These are phyloP conservation scores for Atta colombica DNA, from an alignment of 1,140 invertebrate species.

Conservation along the genomic window DNA sequence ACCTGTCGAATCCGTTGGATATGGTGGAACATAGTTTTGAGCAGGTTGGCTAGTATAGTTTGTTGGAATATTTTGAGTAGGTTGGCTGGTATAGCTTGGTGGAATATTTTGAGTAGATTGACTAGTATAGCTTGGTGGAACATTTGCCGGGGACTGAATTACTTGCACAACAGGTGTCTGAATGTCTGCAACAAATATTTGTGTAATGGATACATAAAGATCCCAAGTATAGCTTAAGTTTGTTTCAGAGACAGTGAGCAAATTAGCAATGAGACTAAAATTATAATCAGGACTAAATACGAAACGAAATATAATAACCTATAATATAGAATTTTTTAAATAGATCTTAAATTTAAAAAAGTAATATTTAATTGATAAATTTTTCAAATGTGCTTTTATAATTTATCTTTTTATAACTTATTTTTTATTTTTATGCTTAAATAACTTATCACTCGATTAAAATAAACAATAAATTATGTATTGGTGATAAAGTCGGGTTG, in stretches of 20 bases:
- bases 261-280: conserved; percentile 1
- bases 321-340: background rate
- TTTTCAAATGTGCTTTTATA: background rate
- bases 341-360: background rate
- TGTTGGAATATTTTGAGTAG: background rate
- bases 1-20: conserved; percentile 68
- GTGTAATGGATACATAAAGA: conserved; percentile 16
- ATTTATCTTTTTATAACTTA: too few species aligned
- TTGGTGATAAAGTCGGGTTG: background rate
- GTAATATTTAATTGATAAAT: background rate
- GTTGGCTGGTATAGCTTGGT: too few species aligned
- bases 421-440: background rate
- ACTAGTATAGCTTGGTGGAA: conserved; percentile 40
- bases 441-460: background rate
- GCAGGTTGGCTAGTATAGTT: too few species aligned
- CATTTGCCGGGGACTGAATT: conserved; percentile 60
- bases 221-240: background rate
- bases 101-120: conserved; percentile 28
- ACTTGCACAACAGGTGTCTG: conserved; percentile 72
- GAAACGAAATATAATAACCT: background rate
- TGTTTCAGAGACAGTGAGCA: conserved; percentile 63
- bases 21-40: conserved; percentile 26
- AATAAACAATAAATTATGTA: conserved; percentile 10
- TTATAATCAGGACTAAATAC: background rate
- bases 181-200: conserved; percentile 76